Evolutionary conservation across 92 coral and sea anemone genomes (phyloP).

Genomic region (Zoanthus solanderi): DNA sequence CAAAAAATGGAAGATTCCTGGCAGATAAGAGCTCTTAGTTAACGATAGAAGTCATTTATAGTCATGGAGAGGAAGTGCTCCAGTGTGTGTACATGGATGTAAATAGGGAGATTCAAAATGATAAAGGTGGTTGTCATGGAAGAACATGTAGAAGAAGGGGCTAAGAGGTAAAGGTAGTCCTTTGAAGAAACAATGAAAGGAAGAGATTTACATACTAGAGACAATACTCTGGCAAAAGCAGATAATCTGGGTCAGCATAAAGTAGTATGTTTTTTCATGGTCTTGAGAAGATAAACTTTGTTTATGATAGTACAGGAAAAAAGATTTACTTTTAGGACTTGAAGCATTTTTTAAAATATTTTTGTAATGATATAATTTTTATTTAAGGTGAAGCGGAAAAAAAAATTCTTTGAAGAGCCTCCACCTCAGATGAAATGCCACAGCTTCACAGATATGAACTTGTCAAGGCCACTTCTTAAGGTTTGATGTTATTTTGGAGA

Average conservation of each 20-base stretch:
- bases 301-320: too few species aligned
- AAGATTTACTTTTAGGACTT: too few species aligned
- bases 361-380: not conserved
- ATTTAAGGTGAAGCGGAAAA: constrained; percentile 66
- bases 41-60: not conserved
- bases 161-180: not conserved
- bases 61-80: too few species aligned
- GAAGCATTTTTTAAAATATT: too few species aligned
- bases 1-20: not conserved
- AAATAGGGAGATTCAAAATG: not conserved
- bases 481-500: constrained; percentile 37
- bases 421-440: constrained; percentile 94
- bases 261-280: too few species aligned
- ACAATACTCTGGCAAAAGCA: too few species aligned
- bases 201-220: not conserved
- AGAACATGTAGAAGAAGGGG: not conserved
- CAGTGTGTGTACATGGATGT: too few species aligned
- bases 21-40: not conserved
- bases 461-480: constrained; percentile 97
- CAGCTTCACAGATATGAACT: constrained; percentile 92
- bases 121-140: not conserved
- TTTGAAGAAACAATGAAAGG: not conserved
- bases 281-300: too few species aligned
- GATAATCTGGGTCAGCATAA: too few species aligned
- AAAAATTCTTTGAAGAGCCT: constrained; percentile 91